These are phyloP conservation scores for Cyprinodon tularosa DNA, from an alignment of 2,113 vertebrate genomes.

Conservation along the genomic window DNA sequence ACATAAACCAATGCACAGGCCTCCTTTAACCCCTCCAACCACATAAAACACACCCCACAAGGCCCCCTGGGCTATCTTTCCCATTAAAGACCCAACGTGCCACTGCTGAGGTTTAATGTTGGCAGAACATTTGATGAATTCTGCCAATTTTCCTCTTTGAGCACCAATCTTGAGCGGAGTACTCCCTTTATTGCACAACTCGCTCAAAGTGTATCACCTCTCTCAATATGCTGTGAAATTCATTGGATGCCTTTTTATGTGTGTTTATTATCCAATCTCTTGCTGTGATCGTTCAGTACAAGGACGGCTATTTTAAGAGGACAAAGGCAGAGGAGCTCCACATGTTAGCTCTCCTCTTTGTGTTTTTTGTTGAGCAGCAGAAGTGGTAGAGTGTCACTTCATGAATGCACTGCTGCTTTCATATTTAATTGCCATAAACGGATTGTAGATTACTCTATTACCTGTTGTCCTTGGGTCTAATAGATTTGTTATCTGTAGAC, in stretches of 20 bases:
- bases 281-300: constrained; percentile 20
- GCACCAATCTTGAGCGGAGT: constrained; percentile 55
- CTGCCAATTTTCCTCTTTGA: constrained; percentile 71
- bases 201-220: constrained; percentile 44
- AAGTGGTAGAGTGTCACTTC: neutral
- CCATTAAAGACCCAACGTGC: constrained; percentile 63
- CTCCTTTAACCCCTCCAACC: constrained; percentile 76
- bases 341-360: neutral
- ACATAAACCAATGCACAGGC: constrained; percentile 66
- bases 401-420: neutral
- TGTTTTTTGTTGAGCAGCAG: constrained; percentile 7
- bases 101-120: constrained; percentile 60
- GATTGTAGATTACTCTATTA: neutral
- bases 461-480: neutral
- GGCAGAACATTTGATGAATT: constrained; percentile 72
- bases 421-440: neutral
- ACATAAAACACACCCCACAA: constrained; percentile 71
- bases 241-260: constrained; percentile 47
- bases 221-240: constrained; percentile 46
- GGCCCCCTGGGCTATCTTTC: constrained; percentile 69
- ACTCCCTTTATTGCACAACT: constrained; percentile 61
- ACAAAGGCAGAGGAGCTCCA: constrained; percentile 29
- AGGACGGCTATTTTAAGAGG: constrained; percentile 38
- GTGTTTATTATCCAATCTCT: constrained; percentile 58
- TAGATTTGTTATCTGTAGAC: neutral